These are phyloP conservation scores for Amphipoea lucens DNA, from an alignment of 2,888 invertebrate genomes.

Conservation along the genomic window DNA sequence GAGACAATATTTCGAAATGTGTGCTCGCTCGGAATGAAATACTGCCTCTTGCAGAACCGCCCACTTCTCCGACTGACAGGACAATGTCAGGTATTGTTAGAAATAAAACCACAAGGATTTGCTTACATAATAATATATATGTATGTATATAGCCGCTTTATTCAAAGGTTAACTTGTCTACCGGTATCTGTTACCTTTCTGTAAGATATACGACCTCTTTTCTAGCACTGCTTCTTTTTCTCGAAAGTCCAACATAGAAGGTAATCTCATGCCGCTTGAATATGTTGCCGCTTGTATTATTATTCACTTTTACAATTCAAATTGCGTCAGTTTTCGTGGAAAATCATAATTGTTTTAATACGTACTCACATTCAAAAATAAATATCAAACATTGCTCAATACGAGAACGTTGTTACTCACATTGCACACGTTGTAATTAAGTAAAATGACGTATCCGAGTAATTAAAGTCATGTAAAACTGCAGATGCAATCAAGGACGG, in stretches of 20 bases:
- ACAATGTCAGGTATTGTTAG: constrained; percentile 79
- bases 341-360: constrained; percentile 27
- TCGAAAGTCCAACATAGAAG: not conserved
- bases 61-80: constrained; percentile 79
- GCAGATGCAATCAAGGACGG: constrained; percentile 12
- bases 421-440: not conserved
- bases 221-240: constrained; percentile 1
- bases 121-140: constrained; percentile 62
- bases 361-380: constrained; percentile 15
- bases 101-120: constrained; percentile 74
- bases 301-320: constrained; percentile 17
- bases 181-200: constrained; percentile 25
- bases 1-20: constrained; percentile 74
- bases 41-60: constrained; percentile 83
- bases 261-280: not conserved
- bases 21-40: constrained; percentile 74
- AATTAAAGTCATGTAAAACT: constrained; percentile 13
- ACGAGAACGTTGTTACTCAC: constrained; percentile 22
- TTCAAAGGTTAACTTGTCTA: constrained; percentile 45
- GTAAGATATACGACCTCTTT: constrained; percentile 35
- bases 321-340: constrained; percentile 10
- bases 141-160: constrained; percentile 45
- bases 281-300: not conserved
- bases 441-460: not conserved
- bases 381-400: constrained; percentile 28